Evolutionary conservation across 2,113 vertebrate genomes (phyloP).

Genomic region (Echinops telfairi): DNA sequence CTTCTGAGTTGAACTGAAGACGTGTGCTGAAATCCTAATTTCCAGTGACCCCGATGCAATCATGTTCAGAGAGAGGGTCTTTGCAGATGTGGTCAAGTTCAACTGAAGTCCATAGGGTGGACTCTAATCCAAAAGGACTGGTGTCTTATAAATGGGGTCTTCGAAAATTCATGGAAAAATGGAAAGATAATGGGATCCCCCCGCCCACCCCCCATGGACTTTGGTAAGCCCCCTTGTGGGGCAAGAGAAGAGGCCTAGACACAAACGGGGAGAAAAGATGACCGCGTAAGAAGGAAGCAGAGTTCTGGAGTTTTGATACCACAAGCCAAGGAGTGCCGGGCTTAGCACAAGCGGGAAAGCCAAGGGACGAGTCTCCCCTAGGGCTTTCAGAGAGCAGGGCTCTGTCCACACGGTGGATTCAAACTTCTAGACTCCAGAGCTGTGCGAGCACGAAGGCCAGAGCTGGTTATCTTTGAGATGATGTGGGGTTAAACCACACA

Average conservation of each 20-base stretch:
- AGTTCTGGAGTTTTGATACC: not conserved
- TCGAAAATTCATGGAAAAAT: too few species aligned
- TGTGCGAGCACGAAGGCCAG: not conserved
- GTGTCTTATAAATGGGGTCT: not conserved
- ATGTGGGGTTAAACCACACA: not conserved
- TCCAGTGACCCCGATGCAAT: not conserved
- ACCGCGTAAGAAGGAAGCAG: not conserved
- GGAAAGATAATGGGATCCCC: too few species aligned
- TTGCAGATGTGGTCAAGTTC: not conserved
- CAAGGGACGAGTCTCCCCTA: not conserved
- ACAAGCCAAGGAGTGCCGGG: not conserved
- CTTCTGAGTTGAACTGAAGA: not conserved
- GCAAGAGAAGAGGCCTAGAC: not conserved
- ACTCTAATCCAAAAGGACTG: not conserved
- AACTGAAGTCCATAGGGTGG: not conserved
- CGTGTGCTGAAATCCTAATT: not conserved
- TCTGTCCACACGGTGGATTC: not conserved
- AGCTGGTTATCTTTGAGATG: not conserved
- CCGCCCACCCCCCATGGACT: too few species aligned
- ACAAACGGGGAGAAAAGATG: not conserved
- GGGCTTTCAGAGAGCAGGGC: not conserved
- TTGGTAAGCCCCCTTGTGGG: not conserved
- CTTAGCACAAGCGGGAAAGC: not conserved
- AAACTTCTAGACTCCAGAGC: not conserved
- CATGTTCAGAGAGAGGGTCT: not conserved